These are phyloP conservation scores for Poeciliopsis turrubarensis DNA, from an alignment of 2,113 vertebrate genomes.

Conservation along the genomic window DNA sequence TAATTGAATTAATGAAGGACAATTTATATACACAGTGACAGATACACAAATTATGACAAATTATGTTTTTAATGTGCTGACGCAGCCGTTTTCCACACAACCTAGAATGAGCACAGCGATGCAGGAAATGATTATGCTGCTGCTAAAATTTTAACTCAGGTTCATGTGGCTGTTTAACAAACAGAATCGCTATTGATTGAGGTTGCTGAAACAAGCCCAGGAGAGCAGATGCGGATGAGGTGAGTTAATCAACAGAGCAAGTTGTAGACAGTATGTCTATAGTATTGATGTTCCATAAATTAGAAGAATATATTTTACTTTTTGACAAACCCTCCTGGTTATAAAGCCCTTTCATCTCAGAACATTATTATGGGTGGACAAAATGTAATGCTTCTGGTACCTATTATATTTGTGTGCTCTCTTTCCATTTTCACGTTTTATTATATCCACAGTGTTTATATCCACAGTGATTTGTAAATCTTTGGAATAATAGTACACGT, in stretches of 20 bases:
- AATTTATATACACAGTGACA: neutral
- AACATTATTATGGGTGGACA: constrained; percentile 22
- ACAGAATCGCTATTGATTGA: constrained; percentile 59
- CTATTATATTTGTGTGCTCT: neutral
- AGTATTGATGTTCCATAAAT: constrained; percentile 76
- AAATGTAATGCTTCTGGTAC: constrained; percentile 15
- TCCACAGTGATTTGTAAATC: neutral
- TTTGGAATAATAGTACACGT: too few species aligned
- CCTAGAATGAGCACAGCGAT: constrained; percentile 36
- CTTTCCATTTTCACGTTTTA: neutral
- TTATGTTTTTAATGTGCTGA: neutral
- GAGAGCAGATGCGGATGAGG: constrained; percentile 69
- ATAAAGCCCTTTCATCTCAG: constrained; percentile 43
- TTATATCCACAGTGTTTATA: too few species aligned
- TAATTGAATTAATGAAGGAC: neutral
- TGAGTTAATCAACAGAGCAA: constrained; percentile 77
- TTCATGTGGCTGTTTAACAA: constrained; percentile 66
- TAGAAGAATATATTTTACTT: constrained; percentile 63
- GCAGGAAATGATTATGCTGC: constrained; percentile 40
- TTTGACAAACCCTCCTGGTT: constrained; percentile 55
- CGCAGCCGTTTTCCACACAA: constrained; percentile 22
- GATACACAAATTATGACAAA: neutral
- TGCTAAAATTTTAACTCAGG: constrained; percentile 53
- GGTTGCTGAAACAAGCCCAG: constrained; percentile 58
- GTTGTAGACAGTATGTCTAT: constrained; percentile 68